Conservation (phyloP, 2,888 invertebrate species). For the Ischnus inquisitorius region DNA sequence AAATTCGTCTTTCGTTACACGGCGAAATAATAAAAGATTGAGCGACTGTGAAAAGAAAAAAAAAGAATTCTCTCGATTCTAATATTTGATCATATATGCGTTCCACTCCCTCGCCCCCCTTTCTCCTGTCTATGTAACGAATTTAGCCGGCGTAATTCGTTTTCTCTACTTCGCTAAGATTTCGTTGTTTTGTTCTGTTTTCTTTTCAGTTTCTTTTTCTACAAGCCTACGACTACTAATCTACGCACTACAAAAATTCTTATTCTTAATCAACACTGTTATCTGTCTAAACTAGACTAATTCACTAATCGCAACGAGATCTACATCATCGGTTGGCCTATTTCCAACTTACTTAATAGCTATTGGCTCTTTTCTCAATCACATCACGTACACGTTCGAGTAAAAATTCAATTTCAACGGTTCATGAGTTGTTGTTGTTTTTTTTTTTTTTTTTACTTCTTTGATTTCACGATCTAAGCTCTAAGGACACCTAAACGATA, state of each 20-base stretch:
- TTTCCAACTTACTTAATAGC: conserved; percentile 46
- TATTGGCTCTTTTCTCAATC: conserved; percentile 46
- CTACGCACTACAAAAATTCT: conserved; percentile 50
- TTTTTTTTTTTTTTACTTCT: conserved; percentile 35
- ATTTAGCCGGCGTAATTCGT: conserved; percentile 51
- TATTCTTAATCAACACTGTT: conserved; percentile 32
- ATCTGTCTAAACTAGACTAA: conserved; percentile 39
- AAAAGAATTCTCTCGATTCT: neutral
- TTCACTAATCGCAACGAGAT: conserved; percentile 56
- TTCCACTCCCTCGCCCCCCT: conserved; percentile 28
- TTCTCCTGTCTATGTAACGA: conserved; percentile 23
- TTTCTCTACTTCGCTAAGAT: conserved; percentile 6
- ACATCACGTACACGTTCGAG: conserved; percentile 51
- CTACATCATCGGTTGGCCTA: conserved; percentile 46
- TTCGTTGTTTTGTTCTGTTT: no score
- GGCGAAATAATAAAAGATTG: conserved; percentile 62
- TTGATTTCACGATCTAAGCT: conserved; percentile 38
- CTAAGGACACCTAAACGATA: conserved; percentile 59
- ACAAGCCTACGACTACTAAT: conserved; percentile 36
- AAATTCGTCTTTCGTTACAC: conserved; percentile 53
- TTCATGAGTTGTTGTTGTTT: conserved; percentile 35
- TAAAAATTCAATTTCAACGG: conserved; percentile 54
- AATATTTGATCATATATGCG: conserved; percentile 22
- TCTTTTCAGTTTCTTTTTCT: conserved; percentile 4
- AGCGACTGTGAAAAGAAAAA: conserved; percentile 57